Conservation (phyloP, 2,888 invertebrate genomes). For the Netelia fuscicornis region DNA sequence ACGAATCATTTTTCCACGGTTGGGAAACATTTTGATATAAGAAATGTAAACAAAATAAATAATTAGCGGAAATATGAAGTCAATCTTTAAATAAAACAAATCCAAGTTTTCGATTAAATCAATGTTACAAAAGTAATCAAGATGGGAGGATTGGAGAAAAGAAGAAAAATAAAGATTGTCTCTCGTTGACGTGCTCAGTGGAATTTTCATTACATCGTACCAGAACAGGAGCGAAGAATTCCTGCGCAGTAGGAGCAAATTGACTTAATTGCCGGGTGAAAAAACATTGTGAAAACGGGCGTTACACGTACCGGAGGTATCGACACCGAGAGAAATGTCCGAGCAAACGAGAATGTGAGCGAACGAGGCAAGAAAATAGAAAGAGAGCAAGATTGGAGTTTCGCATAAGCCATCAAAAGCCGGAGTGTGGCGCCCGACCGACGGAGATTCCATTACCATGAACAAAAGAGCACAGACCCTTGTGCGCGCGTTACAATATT, state of each 20-base stretch:
- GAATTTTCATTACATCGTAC: neutral
- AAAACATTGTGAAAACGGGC: neutral
- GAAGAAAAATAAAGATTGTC: neutral
- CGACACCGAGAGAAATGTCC: constrained; percentile 8
- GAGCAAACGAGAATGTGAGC: neutral
- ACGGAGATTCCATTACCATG: constrained; percentile 38
- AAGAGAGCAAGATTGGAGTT: neutral
- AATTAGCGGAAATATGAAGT: no score
- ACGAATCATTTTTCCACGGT: no score
- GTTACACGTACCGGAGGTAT: neutral
- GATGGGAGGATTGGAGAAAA: neutral
- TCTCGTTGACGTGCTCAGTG: neutral
- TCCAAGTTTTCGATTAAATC: neutral
- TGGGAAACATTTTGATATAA: no score
- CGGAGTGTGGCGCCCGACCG: constrained; percentile 19
- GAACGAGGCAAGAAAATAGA: neutral
- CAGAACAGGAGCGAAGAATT: neutral
- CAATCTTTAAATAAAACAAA: no score
- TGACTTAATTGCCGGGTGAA: neutral
- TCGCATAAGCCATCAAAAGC: neutral
- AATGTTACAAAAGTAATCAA: neutral
- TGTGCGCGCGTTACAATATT: neutral
- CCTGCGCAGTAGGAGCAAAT: neutral
- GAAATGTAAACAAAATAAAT: no score
- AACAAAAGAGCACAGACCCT: constrained; percentile 31